Conservation (phyloP, 2,113 vertebrate species). For the Columba janthina region DNA sequence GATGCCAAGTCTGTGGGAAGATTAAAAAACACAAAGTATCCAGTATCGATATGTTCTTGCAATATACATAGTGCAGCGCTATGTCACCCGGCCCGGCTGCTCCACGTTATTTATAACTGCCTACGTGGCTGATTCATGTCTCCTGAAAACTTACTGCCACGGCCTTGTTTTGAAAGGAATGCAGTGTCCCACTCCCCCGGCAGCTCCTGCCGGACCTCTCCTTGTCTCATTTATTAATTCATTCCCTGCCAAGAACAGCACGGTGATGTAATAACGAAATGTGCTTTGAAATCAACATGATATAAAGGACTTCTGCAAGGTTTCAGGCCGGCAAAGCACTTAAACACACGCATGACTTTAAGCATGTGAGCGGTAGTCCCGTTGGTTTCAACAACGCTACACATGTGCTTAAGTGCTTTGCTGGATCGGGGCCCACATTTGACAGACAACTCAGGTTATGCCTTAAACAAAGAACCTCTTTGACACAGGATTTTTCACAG, state of each 20-base stretch:
- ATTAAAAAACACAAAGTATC: background rate
- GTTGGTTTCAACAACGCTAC: slow-evolving; percentile 42
- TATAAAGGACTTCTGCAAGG: slow-evolving; percentile 68
- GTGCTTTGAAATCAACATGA: slow-evolving; percentile 66
- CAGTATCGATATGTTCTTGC: background rate
- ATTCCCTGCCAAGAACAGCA: slow-evolving; percentile 64
- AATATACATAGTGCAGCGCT: background rate
- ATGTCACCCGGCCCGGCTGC: background rate
- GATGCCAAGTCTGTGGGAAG: background rate
- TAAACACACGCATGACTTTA: slow-evolving; percentile 55
- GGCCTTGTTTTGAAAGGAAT: slow-evolving; percentile 48
- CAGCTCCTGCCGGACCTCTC: slow-evolving; percentile 41
- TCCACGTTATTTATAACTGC: slow-evolving; percentile 20
- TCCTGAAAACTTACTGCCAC: slow-evolving; percentile 25
- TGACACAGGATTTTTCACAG: slow-evolving; percentile 23
- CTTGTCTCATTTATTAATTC: slow-evolving; percentile 66
- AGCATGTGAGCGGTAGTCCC: slow-evolving; percentile 20
- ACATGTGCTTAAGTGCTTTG: slow-evolving; percentile 70
- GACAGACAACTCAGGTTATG: slow-evolving; percentile 64
- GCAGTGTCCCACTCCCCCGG: slow-evolving; percentile 26
- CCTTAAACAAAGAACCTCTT: slow-evolving; percentile 62
- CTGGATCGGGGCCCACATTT: slow-evolving; percentile 37
- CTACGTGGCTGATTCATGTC: slow-evolving; percentile 27
- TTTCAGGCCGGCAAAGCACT: slow-evolving; percentile 62
- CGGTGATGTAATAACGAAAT: slow-evolving; percentile 46